Evolutionary conservation across 2,797 vertebrate species (phyloP).

Genomic region (Sciurus carolinensis): DNA sequence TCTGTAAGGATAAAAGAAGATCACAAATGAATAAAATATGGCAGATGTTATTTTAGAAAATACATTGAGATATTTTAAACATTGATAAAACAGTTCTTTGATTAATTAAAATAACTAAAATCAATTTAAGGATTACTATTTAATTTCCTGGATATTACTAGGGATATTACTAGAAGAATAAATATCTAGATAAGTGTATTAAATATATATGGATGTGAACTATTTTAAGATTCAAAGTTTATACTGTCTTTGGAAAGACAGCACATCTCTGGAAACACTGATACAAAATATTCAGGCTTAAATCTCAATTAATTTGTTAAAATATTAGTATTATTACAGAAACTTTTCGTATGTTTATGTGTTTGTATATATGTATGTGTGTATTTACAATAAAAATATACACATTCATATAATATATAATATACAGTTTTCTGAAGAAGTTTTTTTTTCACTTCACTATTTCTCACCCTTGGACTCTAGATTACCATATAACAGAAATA

Average conservation of each 20-base stretch:
- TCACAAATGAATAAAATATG: constrained; percentile 41
- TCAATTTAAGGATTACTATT: constrained; percentile 39
- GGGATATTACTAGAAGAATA: constrained; percentile 35
- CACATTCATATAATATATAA: background rate
- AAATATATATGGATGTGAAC: constrained; percentile 44
- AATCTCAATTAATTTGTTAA: background rate
- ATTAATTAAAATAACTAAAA: constrained; percentile 49
- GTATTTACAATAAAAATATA: background rate
- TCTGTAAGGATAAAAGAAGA: constrained; percentile 28
- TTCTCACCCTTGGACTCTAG: background rate
- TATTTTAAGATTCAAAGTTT: constrained; percentile 38
- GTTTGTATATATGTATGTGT: no score
- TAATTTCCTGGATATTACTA: constrained; percentile 35
- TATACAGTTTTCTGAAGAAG: background rate
- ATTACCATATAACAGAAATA: background rate
- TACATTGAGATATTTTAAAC: constrained; percentile 56
- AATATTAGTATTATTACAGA: background rate
- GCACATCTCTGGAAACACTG: background rate
- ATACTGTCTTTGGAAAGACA: constrained; percentile 14
- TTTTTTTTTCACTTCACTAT: background rate
- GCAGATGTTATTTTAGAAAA: constrained; percentile 42
- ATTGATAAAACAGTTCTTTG: constrained; percentile 34
- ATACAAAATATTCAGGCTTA: background rate
- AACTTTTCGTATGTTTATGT: background rate
- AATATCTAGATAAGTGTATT: constrained; percentile 19